These are phyloP conservation scores for Pantherophis guttatus DNA, from an alignment of 2,113 vertebrate species.

Conservation along the genomic window DNA sequence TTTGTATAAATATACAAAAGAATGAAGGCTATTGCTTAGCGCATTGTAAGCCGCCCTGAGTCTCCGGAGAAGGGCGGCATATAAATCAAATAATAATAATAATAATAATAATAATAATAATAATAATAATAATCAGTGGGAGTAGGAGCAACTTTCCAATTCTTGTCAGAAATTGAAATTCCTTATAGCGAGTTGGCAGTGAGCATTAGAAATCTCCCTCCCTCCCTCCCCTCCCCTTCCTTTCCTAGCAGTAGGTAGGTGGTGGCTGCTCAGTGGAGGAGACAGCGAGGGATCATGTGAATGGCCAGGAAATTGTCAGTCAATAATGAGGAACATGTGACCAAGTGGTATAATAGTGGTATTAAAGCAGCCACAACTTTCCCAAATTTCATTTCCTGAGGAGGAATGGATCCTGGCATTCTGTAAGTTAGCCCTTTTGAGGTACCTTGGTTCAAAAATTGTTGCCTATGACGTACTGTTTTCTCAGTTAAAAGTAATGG, in stretches of 20 bases:
- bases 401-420: too few species aligned
- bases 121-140: too few species aligned
- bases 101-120: too few species aligned
- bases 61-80: too few species aligned
- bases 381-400: neutral
- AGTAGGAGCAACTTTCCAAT: too few species aligned
- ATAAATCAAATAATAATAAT: too few species aligned
- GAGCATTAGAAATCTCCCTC: neutral
- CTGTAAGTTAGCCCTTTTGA: neutral
- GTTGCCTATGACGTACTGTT: neutral
- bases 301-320: neutral
- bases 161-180: too few species aligned
- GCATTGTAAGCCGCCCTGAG: too few species aligned
- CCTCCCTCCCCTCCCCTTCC: neutral
- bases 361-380: neutral
- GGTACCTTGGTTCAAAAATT: too few species aligned
- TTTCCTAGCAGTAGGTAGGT: neutral
- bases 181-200: neutral
- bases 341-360: neutral
- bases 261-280: neutral
- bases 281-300: neutral
- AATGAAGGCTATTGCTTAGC: too few species aligned
- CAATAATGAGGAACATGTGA: neutral
- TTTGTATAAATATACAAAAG: too few species aligned
- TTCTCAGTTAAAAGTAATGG: neutral